Evolutionary conservation across 1,140 invertebrate genomes (phyloP).

Genomic region (Lineus longissimus): DNA sequence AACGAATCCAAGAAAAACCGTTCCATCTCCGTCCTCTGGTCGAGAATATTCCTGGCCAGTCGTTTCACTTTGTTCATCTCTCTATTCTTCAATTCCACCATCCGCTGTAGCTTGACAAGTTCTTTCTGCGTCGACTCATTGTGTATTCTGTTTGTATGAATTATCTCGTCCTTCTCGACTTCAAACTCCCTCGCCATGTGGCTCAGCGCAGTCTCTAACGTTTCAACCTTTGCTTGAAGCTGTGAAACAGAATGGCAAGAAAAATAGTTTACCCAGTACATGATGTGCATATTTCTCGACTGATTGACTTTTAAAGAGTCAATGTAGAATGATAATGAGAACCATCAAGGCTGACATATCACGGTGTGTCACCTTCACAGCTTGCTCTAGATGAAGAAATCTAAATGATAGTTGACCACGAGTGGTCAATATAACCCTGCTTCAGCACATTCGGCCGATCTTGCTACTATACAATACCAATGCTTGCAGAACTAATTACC

Average conservation of each 20-base stretch:
- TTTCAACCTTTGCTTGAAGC: conserved; percentile 43
- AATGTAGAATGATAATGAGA: too few species aligned
- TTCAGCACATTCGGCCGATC: too few species aligned
- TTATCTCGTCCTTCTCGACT: conserved; percentile 31
- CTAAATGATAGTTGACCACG: too few species aligned
- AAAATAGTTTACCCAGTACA: background rate
- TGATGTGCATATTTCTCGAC: too few species aligned
- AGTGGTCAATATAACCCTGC: too few species aligned
- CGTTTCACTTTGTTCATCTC: conserved; percentile 53
- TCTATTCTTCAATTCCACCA: conserved; percentile 50
- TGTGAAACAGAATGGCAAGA: conserved; percentile 18
- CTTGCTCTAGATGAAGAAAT: too few species aligned
- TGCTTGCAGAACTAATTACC: too few species aligned
- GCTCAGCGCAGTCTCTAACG: conserved; percentile 48
- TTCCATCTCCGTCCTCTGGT: conserved; percentile 53
- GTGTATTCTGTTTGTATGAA: conserved; percentile 33
- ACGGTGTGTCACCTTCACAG: too few species aligned
- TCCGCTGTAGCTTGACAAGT: conserved; percentile 46
- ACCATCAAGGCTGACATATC: too few species aligned
- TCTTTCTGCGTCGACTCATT: conserved; percentile 44
- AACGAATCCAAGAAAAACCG: conserved; percentile 50
- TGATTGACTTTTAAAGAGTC: too few species aligned
- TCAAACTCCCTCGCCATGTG: conserved; percentile 51
- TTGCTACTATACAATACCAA: too few species aligned
- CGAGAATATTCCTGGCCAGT: conserved; percentile 51